Base-by-base conservation (phyloP, 2,797 vertebrate species). In the Toxotes lorentzi region DNA sequence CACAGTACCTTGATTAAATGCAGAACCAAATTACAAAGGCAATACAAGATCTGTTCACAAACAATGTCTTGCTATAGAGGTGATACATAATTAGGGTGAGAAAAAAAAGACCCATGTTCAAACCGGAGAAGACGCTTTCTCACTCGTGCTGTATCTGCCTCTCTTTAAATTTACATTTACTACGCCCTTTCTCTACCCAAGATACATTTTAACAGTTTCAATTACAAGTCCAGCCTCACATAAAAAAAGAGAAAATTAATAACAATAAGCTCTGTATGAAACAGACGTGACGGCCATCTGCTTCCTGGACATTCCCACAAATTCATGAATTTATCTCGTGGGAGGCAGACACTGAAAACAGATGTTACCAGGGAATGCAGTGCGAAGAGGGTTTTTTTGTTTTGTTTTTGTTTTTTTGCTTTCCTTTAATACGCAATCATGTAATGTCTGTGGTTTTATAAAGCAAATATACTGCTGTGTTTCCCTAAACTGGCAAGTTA, bases 241-340 rank as follows among this genome's bases (percentile, higher is more conserved):
- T n/a, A 48, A 9, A 45, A 0, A 53, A 53, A 21, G 34, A 57
- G 48, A 69, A 68, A 61, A 11, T 14, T 0, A 53, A 67, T 27
- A 21, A 67, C 14, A 51, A 40, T 43, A 48, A 53, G 17, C 50
- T 78, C 32, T 76, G 27, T 21, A 69, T 64, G 24, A 83, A 76
- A 81, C 68, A 84, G 74, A 83, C 59, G 3, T 66, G 71, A 69
- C 64, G 79, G 59, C 81, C 87, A 92, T 87, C 89, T 92, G 90
- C 77, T 88, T 92, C 79, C 86, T 87, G 86, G 65, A 86, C 66
- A 77, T 89, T 92, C 70, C 84, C 77, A 76, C 76, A 90, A 86
- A 89, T 87, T 78, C 91, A 91, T 91, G 74, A 84, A 82, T 83
- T 80, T 81, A 88, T 94, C 90, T 89, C 77, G 12, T 75, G 89